Evolutionary conservation across 2,113 vertebrate species (phyloP).

Genomic region (Cottus gobio): DNA sequence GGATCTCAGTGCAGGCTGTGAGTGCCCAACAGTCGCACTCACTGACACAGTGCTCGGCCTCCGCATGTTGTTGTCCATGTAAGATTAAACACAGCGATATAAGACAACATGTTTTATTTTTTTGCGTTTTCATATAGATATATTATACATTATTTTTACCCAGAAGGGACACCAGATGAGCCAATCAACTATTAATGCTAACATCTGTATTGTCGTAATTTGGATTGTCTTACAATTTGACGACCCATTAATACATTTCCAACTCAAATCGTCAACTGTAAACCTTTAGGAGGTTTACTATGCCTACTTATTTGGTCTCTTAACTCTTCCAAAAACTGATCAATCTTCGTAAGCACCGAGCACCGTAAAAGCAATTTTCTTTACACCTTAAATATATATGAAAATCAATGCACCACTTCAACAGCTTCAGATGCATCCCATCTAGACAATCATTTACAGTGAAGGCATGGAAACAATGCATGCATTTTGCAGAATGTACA

Average conservation of each 20-base stretch:
- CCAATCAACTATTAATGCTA: not conserved
- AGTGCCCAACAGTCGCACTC: conserved; percentile 47
- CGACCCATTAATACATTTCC: not conserved
- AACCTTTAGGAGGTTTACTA: not conserved
- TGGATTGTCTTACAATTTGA: not conserved
- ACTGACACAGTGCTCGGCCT: conserved; percentile 58
- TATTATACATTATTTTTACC: too few species aligned
- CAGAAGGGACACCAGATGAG: conserved; percentile 1
- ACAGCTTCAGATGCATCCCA: not conserved
- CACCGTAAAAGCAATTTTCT: not conserved
- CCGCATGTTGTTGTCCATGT: conserved; percentile 22
- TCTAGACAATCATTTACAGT: not conserved
- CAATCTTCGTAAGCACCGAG: not conserved
- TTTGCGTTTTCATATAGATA: not conserved
- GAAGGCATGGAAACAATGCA: not conserved
- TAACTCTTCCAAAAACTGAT: not conserved
- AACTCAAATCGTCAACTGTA: not conserved
- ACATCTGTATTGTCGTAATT: not conserved
- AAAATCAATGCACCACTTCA: not conserved
- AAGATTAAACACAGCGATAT: not conserved
- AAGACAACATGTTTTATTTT: not conserved
- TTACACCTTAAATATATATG: not conserved
- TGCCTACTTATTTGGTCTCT: not conserved
- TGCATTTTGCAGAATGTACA: conserved; percentile 11
- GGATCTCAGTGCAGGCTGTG: conserved; percentile 50